Evolutionary conservation across 2,888 invertebrate species (phyloP), one percentile per base, ranked within the genome.

Genomic region (Drosophila merina): DNA sequence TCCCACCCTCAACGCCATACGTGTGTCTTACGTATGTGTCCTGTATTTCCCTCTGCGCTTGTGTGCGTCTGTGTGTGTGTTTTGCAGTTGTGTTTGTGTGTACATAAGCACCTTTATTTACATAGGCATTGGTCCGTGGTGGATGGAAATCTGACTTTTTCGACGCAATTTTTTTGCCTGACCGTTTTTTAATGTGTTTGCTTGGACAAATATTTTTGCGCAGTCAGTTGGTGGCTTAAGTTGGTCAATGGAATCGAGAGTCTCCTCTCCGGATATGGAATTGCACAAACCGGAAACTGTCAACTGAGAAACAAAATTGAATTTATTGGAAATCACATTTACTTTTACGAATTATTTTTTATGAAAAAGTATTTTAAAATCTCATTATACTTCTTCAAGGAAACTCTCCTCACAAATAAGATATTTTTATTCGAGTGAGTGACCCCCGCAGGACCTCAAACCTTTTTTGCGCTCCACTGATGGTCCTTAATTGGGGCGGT

Each of bases 71-170:
- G 26, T 40, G 8, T 9, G 26, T 20, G 28, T 20, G 20, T 20
- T 14, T 20, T 20, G 20, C 20, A 20, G 20, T 20, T 1, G 20
- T n/a, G 4, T 31, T 31, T 40, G 20, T 42, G 42, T 44, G 44
- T 47, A 47, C 67, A 45, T 52, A 66, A 54, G 54, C 63, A 50
- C 45, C 54, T 64, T 14, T 64, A 64, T 64, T 64, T 64, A 67
- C 64, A 54, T 47, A 64, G 54, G 64, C 59, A 67, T 40, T 57
- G 82, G 82, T 66, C 82, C 76, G 67, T 51, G 82, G 42, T 64
- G 63, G 79, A 85, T 79, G 79, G 57, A 81, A 82, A 76, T 81
- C 26, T 8, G 48, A 30, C 28, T 44, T 60, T 28, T 60, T 31
- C 20, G n/a, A 9, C 8, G 42, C 9, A 12, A 25, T 25, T 57